A percentile compares a stretch with the other conserved stretches of the same genome.
These are phyloP conservation scores for Tympanuchus pallidicinctus DNA, from an alignment of 2,113 vertebrate genomes.

Conservation along the genomic window DNA sequence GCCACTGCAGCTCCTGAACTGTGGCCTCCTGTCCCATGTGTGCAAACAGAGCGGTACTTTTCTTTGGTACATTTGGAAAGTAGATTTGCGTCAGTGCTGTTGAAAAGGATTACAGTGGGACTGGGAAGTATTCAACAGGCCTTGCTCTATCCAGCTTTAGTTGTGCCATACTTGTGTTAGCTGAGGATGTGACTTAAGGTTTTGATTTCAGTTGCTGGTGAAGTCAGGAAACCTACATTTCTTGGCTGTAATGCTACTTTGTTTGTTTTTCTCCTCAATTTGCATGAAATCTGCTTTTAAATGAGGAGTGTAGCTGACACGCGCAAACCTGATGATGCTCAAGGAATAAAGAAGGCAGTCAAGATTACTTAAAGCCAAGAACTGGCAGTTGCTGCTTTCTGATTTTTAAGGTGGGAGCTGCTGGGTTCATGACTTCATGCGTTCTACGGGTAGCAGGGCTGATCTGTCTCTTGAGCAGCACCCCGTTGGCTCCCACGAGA, in stretches of 20 bases:
- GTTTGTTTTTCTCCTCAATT: not conserved
- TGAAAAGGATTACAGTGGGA: not conserved
- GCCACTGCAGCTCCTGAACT: not conserved
- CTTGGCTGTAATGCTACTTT: not conserved
- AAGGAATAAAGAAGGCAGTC: not conserved
- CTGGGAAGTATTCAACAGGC: not conserved
- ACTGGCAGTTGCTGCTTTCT: not conserved
- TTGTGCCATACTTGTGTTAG: conserved; percentile 3
- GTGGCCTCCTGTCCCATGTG: not conserved
- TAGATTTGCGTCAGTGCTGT: not conserved
- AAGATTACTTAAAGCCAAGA: not conserved
- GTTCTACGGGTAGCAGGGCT: not conserved
- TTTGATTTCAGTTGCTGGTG: conserved; percentile 29
- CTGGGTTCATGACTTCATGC: not conserved
- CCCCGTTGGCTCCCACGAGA: no score
- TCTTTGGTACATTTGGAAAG: not conserved
- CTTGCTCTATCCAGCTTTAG: not conserved
- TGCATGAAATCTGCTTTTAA: not conserved
- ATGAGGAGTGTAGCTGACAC: not conserved
- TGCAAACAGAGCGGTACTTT: not conserved
- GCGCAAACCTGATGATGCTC: not conserved
- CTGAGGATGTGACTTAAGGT: conserved; percentile 40
- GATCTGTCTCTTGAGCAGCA: not conserved
- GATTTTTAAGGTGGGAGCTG: not conserved
- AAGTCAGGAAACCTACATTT: conserved; percentile 11